Percentiles rank a stretch among this genome's conserved stretches.
Conservation (phyloP, 2,888 invertebrate species). For the Agriopis marginaria region DNA sequence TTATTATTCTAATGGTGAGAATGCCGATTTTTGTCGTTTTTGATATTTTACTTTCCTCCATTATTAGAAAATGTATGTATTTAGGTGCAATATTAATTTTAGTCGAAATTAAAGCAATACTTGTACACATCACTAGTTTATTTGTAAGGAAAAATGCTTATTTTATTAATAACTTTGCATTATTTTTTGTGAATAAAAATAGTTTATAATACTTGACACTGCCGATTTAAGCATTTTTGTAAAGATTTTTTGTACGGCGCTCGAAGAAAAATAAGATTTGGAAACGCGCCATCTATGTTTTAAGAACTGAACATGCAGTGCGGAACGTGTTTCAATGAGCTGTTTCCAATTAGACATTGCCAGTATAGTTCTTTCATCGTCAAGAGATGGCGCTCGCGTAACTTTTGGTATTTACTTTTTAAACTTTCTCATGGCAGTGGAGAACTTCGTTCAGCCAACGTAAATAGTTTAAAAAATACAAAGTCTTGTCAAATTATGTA, state of each 20-base stretch:
- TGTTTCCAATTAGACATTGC: too few relatives aligned
- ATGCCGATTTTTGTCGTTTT: constrained; percentile 22
- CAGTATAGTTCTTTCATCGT: too few relatives aligned
- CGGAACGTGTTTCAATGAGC: too few relatives aligned
- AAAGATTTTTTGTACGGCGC: constrained; percentile 28
- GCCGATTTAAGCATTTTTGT: constrained; percentile 31
- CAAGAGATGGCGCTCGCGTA: too few relatives aligned
- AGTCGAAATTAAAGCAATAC: constrained; percentile 75
- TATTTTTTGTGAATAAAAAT: constrained; percentile 11
- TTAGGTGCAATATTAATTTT: constrained; percentile 80
- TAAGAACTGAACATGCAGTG: too few relatives aligned
- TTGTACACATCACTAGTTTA: constrained; percentile 73
- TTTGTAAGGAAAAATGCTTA: constrained; percentile 26
- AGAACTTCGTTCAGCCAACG: too few relatives aligned
- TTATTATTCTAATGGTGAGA: constrained; percentile 20
- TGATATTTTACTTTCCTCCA: constrained; percentile 13
- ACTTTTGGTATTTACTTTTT: too few relatives aligned
- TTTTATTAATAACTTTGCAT: background rate
- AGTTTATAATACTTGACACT: constrained; percentile 28
- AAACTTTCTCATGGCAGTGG: too few relatives aligned
- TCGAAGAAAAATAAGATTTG: constrained; percentile 15
- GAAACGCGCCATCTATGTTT: constrained; percentile 11
- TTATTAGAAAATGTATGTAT: constrained; percentile 34
- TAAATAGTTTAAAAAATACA: too few relatives aligned
- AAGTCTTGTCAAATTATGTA: too few relatives aligned